phyloP scores from a whole-genome alignment of 2,888 invertebrate genomes.

The Alsophila aescularia region DNA sequence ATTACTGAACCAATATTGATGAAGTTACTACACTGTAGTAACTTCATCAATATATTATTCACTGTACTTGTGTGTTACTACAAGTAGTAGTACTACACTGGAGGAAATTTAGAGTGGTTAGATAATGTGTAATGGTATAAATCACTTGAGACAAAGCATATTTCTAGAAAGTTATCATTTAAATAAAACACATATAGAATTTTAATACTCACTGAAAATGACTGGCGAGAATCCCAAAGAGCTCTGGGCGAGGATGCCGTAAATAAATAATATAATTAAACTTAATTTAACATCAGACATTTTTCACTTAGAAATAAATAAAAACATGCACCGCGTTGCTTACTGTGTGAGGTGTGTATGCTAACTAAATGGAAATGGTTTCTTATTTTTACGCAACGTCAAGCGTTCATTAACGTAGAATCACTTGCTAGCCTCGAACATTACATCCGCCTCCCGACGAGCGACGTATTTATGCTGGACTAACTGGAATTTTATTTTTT shows the following conservation, averaged over 20 bases:
- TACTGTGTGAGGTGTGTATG: conserved; percentile 21
- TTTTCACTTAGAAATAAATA: conserved; percentile 38
- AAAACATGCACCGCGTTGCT: conserved; percentile 18
- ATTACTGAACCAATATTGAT: too few relatives aligned
- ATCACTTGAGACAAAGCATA: neutral
- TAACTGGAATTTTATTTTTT: too few relatives aligned
- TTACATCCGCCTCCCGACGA: too few relatives aligned
- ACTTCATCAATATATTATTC: too few relatives aligned
- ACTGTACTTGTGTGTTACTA: too few relatives aligned
- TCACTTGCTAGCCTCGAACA: conserved; percentile 15
- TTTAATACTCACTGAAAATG: conserved; percentile 72
- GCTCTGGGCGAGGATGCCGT: conserved; percentile 61
- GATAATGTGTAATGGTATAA: neutral
- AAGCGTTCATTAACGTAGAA: conserved; percentile 18
- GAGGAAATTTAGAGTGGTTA: too few relatives aligned
- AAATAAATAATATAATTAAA: conserved; percentile 57
- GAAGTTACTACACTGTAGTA: too few relatives aligned
- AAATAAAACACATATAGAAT: conserved; percentile 29
- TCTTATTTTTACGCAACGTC: conserved; percentile 40
- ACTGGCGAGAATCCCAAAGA: conserved; percentile 74
- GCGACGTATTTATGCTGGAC: too few relatives aligned
- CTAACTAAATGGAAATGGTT: conserved; percentile 36
- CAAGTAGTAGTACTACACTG: too few relatives aligned
- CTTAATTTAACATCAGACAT: conserved; percentile 58
- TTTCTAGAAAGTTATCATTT: conserved; percentile 8